A percentile compares a stretch with the other conserved stretches of the same genome.
Evolutionary conservation across 2,113 vertebrate genomes (phyloP).

Genomic region (Shinisaurus crocodilurus): DNA sequence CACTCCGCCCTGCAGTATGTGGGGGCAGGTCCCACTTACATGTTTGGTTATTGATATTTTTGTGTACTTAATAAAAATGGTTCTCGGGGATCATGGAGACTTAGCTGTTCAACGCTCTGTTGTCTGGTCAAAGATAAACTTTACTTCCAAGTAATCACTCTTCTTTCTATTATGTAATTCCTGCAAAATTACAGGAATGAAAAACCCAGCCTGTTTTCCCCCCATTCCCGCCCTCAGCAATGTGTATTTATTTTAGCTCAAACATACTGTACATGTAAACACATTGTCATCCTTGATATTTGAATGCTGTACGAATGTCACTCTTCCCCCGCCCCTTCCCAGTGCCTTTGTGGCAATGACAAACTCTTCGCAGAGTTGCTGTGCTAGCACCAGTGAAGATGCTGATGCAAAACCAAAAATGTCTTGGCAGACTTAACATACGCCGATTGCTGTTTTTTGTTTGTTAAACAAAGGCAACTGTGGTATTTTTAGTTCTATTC

Average conservation of each 20-base stretch:
- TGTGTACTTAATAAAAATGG: background rate
- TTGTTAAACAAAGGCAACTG: slow-evolving; percentile 31
- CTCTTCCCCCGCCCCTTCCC: background rate
- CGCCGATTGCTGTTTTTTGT: slow-evolving; percentile 14
- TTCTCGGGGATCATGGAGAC: background rate
- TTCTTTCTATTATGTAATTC: background rate
- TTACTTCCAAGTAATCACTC: background rate
- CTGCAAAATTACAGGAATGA: background rate
- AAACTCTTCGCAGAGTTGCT: slow-evolving; percentile 3
- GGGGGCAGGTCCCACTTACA: background rate
- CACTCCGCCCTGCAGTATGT: background rate
- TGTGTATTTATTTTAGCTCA: background rate
- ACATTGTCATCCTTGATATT: background rate
- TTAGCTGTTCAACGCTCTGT: background rate
- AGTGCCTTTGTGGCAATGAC: slow-evolving; percentile 22
- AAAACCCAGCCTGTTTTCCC: background rate
- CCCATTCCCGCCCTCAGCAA: background rate
- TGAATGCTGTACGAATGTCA: background rate
- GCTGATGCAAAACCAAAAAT: slow-evolving; percentile 39
- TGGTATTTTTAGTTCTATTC: slow-evolving; percentile 52
- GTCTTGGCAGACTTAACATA: slow-evolving; percentile 31
- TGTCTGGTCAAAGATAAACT: background rate
- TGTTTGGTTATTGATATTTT: background rate
- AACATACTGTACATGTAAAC: background rate
- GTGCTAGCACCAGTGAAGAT: background rate